These are phyloP conservation scores for Upupa epops DNA, from an alignment of 2,113 vertebrate species.

Conservation along the genomic window DNA sequence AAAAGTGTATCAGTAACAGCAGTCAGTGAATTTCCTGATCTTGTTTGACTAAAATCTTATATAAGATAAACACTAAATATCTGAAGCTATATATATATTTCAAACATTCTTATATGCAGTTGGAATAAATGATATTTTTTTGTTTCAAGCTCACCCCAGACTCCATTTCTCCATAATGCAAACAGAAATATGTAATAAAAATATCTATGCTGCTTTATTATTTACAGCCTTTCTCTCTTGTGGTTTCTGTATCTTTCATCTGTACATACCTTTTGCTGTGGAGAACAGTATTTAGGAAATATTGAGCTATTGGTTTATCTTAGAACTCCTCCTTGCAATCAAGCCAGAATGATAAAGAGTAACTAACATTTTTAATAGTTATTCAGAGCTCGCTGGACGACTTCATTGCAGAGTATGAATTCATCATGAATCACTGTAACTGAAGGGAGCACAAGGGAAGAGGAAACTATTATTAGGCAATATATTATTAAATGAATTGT, in stretches of 20 bases:
- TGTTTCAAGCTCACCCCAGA: no score
- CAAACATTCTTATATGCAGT: neutral
- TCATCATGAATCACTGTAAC: slow-evolving; percentile 31
- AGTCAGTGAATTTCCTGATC: neutral
- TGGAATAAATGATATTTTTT: neutral
- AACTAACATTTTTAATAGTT: neutral
- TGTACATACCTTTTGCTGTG: neutral
- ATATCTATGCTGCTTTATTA: neutral
- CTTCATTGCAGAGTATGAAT: slow-evolving; percentile 7
- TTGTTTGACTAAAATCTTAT: neutral
- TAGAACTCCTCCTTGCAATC: neutral
- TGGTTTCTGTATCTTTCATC: neutral
- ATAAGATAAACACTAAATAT: neutral
- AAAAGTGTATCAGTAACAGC: neutral
- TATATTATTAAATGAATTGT: slow-evolving; percentile 40
- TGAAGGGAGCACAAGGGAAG: neutral
- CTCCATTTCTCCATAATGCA: neutral
- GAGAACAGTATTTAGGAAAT: neutral
- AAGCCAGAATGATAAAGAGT: neutral
- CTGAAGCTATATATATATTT: neutral
- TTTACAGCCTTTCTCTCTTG: neutral
- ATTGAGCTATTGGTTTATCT: neutral
- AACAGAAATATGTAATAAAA: neutral
- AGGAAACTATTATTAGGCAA: slow-evolving; percentile 45
- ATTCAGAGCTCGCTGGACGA: neutral